Evolutionary conservation across 2,888 invertebrate genomes (phyloP).

Genomic region (Clusia tigrina): DNA sequence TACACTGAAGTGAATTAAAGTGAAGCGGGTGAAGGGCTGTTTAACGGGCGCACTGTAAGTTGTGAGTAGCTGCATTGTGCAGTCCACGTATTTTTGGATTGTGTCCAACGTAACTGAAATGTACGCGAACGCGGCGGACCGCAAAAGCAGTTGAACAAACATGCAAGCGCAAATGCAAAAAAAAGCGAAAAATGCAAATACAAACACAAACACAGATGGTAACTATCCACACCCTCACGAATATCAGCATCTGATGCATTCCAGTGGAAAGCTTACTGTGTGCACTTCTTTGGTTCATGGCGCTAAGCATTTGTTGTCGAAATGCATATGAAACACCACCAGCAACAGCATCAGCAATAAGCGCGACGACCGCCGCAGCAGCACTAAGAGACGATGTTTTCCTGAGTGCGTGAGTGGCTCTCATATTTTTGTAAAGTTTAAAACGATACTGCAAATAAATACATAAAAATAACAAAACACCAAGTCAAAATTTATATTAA

Average conservation of each 20-base stretch:
- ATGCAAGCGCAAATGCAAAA: slow-evolving; percentile 29
- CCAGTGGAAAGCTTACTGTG: slow-evolving; percentile 52
- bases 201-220: slow-evolving; percentile 53
- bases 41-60: slow-evolving; percentile 1
- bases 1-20: slow-evolving; percentile 23
- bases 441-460: slow-evolving; percentile 55
- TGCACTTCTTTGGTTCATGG: background rate
- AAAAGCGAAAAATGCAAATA: slow-evolving; percentile 26
- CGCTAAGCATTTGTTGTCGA: slow-evolving; percentile 14
- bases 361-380: background rate
- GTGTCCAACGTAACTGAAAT: slow-evolving; percentile 48
- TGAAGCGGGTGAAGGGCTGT: slow-evolving; percentile 16
- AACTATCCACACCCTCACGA: slow-evolving; percentile 48
- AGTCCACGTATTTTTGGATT: slow-evolving; percentile 29
- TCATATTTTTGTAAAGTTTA: slow-evolving; percentile 11
- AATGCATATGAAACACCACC: slow-evolving; percentile 12
- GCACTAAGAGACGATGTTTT: slow-evolving; percentile 33
- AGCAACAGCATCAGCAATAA: slow-evolving; percentile 1
- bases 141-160: slow-evolving; percentile 61
- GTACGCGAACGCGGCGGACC: slow-evolving; percentile 56
- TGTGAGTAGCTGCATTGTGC: too few species aligned
- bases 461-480: too few species aligned
- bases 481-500: too few species aligned
- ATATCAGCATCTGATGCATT: slow-evolving; percentile 49
- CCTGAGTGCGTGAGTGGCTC: background rate